Conservation (phyloP, 2,888 invertebrate species). For the Neoitamus cyanurus region DNA sequence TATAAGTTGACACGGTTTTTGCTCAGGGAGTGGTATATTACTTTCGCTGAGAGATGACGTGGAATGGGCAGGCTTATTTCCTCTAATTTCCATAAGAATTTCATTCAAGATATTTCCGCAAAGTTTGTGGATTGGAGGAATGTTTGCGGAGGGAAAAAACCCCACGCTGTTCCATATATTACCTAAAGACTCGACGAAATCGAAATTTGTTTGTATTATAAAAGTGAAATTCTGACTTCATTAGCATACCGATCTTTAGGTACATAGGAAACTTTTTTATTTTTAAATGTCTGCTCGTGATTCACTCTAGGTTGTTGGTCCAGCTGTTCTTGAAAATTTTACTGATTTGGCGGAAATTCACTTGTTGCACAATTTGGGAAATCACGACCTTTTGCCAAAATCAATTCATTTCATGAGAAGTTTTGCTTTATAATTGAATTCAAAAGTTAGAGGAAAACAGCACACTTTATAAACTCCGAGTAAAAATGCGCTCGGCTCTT, state of each 20-base stretch:
- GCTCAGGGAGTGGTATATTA: neutral
- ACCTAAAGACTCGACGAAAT: neutral
- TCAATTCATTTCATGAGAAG: neutral
- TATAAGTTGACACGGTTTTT: neutral
- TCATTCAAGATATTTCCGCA: neutral
- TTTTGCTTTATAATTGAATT: too few species aligned
- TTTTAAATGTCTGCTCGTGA: neutral
- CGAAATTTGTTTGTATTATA: neutral
- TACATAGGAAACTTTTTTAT: neutral
- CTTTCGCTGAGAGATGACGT: conserved; percentile 3
- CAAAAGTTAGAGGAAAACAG: too few species aligned
- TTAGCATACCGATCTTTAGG: neutral
- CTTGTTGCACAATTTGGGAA: neutral
- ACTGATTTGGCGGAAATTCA: neutral
- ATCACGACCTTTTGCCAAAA: neutral
- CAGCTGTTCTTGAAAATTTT: neutral
- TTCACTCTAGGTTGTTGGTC: neutral
- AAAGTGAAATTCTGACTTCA: neutral
- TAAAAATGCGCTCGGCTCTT: too few species aligned
- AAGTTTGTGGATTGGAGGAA: neutral
- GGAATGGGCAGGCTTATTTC: neutral
- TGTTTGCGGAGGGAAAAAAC: neutral
- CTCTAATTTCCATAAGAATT: neutral
- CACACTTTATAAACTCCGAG: neutral
- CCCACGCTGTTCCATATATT: neutral